These are phyloP conservation scores for Gracilinanus agilis DNA, from an alignment of 2,113 vertebrate genomes.

Conservation along the genomic window DNA sequence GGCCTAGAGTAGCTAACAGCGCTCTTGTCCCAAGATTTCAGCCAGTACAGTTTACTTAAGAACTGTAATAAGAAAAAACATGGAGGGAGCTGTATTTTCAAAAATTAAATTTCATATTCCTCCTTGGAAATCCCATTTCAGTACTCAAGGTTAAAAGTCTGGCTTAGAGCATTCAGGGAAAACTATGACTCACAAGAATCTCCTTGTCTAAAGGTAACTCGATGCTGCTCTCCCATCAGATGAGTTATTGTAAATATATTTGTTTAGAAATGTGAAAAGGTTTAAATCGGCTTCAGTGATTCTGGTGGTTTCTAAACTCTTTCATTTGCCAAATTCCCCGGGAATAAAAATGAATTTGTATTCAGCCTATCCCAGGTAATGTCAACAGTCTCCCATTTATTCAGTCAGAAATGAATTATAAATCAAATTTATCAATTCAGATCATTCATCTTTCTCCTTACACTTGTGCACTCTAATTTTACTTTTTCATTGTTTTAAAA, in stretches of 20 bases:
- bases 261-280: conserved; percentile 48
- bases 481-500: conserved; percentile 47
- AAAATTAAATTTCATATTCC: neutral
- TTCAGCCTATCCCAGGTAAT: neutral
- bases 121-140: conserved; percentile 24
- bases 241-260: conserved; percentile 53
- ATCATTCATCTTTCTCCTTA: conserved; percentile 30
- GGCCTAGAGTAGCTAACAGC: neutral
- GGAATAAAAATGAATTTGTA: conserved; percentile 6
- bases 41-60: neutral
- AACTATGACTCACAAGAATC: conserved; percentile 50
- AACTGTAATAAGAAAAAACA: neutral
- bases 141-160: conserved; percentile 35
- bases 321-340: neutral
- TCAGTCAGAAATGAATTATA: conserved; percentile 26
- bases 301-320: neutral
- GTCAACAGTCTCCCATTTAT: neutral
- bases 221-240: conserved; percentile 20
- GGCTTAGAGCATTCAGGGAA: conserved; percentile 46
- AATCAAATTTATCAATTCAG: conserved; percentile 1
- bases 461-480: conserved; percentile 10
- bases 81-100: neutral
- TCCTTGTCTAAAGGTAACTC: conserved; percentile 53
- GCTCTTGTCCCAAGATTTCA: neutral
- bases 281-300: neutral